Percentiles rank a stretch among this genome's conserved stretches.
phyloP scores from a whole-genome alignment of 2,113 vertebrate species.

The Melanocharis versteri region DNA sequence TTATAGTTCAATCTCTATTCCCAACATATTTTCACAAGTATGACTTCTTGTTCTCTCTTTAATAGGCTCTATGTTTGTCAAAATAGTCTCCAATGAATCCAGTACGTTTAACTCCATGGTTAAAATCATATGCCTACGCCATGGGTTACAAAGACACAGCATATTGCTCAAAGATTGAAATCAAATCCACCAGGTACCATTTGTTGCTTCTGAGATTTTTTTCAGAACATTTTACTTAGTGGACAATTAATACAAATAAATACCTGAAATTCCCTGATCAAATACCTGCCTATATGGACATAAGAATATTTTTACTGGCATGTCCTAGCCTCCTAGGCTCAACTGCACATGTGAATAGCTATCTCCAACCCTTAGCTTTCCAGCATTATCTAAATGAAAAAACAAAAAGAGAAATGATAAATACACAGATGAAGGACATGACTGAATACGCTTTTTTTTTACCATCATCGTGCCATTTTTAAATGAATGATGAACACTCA shows the following conservation, averaged over 20 bases:
- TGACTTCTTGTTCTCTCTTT: not conserved
- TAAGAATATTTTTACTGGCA: not conserved
- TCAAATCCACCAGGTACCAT: not conserved
- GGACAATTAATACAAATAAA: not conserved
- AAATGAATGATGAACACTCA: not conserved
- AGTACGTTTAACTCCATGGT: not conserved
- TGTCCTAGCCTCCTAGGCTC: not conserved
- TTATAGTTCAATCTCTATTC: not conserved
- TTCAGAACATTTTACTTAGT: not conserved
- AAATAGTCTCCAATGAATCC: not conserved
- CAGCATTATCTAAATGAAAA: not conserved
- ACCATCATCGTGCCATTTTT: not conserved
- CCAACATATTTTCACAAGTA: not conserved
- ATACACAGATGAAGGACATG: not conserved
- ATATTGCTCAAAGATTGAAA: not conserved
- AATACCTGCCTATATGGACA: not conserved
- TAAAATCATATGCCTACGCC: not conserved
- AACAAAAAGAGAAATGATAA: not conserved
- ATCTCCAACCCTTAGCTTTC: not conserved
- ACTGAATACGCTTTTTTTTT: not conserved
- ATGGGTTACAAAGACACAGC: not conserved
- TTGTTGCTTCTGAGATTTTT: not conserved
- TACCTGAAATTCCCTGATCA: not conserved
- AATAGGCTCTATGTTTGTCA: not conserved
- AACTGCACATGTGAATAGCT: not conserved